A percentile compares a stretch with the other conserved stretches of the same genome.
Conservation (phyloP, 2,797 vertebrate species). For the Odontamblyopus lacepedii region DNA sequence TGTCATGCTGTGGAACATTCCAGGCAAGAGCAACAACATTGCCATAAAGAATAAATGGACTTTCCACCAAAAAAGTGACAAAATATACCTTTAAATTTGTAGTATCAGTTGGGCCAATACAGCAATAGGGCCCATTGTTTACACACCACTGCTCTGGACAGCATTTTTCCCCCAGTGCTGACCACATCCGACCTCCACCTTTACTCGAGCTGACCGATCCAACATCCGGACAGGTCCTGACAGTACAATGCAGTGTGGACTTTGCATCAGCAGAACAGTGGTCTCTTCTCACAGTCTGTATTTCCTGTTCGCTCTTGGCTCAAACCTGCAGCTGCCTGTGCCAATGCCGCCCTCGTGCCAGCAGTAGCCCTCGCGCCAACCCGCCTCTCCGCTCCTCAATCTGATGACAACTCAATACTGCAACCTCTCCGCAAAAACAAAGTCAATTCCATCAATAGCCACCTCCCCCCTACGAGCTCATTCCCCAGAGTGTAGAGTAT, state of each 20-base stretch:
- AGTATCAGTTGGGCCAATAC: no score
- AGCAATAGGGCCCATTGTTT: no score
- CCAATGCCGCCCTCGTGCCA: conserved; percentile 50
- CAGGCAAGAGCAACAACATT: no score
- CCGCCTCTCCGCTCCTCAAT: conserved; percentile 35
- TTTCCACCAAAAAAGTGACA: no score
- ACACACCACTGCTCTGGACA: no score
- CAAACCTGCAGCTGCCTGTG: conserved; percentile 43
- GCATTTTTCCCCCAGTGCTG: no score
- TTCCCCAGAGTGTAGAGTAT: conserved; percentile 2
- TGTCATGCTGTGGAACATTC: no score
- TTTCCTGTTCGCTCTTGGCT: conserved; percentile 54
- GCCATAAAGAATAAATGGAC: no score
- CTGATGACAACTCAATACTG: conserved; percentile 46
- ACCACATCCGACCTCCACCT: conserved; percentile 2
- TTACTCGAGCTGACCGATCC: conserved; percentile 27
- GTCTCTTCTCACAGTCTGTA: conserved; percentile 42
- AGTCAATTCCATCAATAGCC: conserved; percentile 47
- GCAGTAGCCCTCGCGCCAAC: conserved; percentile 29
- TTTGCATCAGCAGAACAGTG: conserved; percentile 57
- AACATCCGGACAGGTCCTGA: conserved; percentile 31
- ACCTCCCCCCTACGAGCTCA: conserved; percentile 1
- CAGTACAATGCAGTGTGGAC: conserved; percentile 37
- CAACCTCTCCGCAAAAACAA: conserved; percentile 51
- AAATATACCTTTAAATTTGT: no score